Evolutionary conservation across 1,140 invertebrate genomes (phyloP), one percentile per base, ranked within the genome.

Genomic region (Brachionus rubens): DNA sequence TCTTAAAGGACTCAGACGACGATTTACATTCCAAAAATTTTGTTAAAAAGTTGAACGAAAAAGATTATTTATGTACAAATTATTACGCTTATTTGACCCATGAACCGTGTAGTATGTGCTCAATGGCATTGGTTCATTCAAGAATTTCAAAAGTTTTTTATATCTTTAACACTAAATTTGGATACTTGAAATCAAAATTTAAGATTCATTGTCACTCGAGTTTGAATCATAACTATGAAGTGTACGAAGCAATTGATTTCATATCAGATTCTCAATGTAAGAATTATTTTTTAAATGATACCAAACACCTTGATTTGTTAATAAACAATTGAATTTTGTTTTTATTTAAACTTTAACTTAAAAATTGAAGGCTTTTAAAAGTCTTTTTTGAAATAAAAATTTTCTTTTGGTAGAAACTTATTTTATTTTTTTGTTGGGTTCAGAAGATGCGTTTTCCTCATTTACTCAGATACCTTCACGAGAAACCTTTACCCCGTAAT

Each of bases 41-140:
- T 76, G 12, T 19, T 10, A 76, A 75, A 41, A 62, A 21, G 24
- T 26, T 47, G 24, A 10, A 62, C 14, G 16, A 76, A 47, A 65
- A 76, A 40, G 24, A 62, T 21, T 76, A 65, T 76, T 62, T 76
- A 40, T 76, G 40, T 30, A 76, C 52, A 4, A 54, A 54, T 50
- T 76, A 59, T 62, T 21, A 41, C 12, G 52, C 21, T 19, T 76
- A 48, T 76, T 50, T 76, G 41, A 76, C 75, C 19, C 54, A 62
- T 50, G 75, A 76, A 36, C 75, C 75, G 7, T 76, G 75, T 26
- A 50, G 40, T 41, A 76, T 76, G 75, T 76, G 75, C 36, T 5
- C 75, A 10, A 76, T 76, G 75, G 75, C 75, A n/a, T 40, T 76
- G 6, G 12, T 76, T 2, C 75, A 76, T 50, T 62, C 75, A 48